Conservation (phyloP, 1,140 invertebrate genomes). For the Lycorma delicatula region DNA sequence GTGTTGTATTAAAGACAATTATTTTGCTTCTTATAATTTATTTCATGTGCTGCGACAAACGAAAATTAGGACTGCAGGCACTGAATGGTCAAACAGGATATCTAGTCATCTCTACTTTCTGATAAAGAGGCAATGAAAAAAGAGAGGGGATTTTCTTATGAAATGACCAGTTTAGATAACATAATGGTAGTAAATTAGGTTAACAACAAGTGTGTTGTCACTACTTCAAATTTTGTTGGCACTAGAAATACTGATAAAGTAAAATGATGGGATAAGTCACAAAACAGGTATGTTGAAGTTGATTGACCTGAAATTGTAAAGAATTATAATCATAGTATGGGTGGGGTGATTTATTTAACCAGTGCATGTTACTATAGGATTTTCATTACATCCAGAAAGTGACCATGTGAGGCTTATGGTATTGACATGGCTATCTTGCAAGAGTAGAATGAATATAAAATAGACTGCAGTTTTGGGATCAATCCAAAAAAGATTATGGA, state of each 20-base stretch:
- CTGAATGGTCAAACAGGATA: constrained; percentile 31
- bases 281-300: too few relatives aligned
- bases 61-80: constrained; percentile 35
- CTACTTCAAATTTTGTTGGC: constrained; percentile 39
- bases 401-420: constrained; percentile 30
- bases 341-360: constrained; percentile 33
- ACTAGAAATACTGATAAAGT: constrained; percentile 34
- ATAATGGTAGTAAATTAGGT: constrained; percentile 37
- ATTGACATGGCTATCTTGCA: constrained; percentile 28
- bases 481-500: not conserved
- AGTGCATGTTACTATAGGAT: constrained; percentile 27
- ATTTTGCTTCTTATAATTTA: constrained; percentile 36
- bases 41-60: constrained; percentile 34
- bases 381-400: constrained; percentile 32
- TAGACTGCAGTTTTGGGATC: not conserved
- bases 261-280: constrained; percentile 34
- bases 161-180: constrained; percentile 33
- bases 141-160: too few relatives aligned
- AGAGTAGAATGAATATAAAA: constrained; percentile 31
- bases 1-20: constrained; percentile 17
- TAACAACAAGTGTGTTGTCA: constrained; percentile 36
- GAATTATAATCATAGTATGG: constrained; percentile 36
- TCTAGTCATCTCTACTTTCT: too few relatives aligned
- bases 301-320: constrained; percentile 26
- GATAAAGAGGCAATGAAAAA: too few relatives aligned